Conservation (phyloP, 1,140 invertebrate genomes). For the Oryzaephilus surinamensis region DNA sequence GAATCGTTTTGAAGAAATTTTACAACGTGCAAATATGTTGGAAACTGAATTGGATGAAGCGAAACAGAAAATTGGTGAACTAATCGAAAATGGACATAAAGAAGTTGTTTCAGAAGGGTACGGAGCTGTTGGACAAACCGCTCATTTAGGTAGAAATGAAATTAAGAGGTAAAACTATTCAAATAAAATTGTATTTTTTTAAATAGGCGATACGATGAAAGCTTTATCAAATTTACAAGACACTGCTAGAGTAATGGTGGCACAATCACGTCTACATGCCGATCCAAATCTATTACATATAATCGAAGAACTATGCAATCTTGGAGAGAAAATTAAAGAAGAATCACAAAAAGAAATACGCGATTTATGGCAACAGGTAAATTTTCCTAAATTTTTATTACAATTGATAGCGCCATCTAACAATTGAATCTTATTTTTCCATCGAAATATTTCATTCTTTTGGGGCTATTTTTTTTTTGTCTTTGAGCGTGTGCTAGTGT, state of each 20-base stretch:
- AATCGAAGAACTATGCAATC: conserved; percentile 49
- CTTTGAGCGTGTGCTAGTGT: not conserved
- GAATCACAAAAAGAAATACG: conserved; percentile 51
- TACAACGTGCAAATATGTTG: conserved; percentile 43
- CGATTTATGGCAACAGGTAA: conserved; percentile 64
- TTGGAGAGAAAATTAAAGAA: conserved; percentile 52
- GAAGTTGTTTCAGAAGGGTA: conserved; percentile 57
- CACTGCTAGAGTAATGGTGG: conserved; percentile 41
- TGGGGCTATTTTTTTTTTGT: conserved; percentile 1
- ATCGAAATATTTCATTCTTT: no score
- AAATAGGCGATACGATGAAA: conserved; percentile 19
- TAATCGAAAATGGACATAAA: conserved; percentile 43
- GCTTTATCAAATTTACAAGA: conserved; percentile 36
- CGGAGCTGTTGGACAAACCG: conserved; percentile 35
- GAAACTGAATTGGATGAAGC: conserved; percentile 42
- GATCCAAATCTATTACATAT: conserved; percentile 43
- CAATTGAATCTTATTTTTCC: no score
- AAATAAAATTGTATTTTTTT: not conserved
- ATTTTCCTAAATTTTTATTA: not conserved
- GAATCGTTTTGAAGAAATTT: conserved; percentile 42
- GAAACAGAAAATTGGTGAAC: conserved; percentile 46
- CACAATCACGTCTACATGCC: conserved; percentile 31
- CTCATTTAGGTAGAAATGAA: not conserved
- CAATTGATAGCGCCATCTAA: no score
- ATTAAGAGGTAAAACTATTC: not conserved